Evolutionary conservation across 2,113 vertebrate genomes (phyloP).

Genomic region (Clarias gariepinus): DNA sequence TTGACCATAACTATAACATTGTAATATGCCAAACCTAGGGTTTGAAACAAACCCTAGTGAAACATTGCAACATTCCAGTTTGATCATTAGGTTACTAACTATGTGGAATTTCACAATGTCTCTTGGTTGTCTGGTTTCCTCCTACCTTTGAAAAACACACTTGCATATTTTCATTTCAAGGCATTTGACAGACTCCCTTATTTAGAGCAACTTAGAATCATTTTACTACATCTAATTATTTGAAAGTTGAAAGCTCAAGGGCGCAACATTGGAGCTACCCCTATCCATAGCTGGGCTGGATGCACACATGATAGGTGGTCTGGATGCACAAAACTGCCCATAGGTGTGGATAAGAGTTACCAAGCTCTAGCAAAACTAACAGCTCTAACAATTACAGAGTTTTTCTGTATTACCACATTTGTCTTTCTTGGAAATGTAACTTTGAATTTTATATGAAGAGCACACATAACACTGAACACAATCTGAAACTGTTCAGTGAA

Average conservation of each 20-base stretch:
- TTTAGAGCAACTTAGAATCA: too few relatives aligned
- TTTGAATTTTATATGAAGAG: not conserved
- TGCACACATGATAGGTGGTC: not conserved
- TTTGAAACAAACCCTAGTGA: too few relatives aligned
- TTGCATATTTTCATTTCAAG: not conserved
- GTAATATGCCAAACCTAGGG: too few relatives aligned
- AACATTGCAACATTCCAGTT: not conserved
- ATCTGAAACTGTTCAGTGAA: not conserved
- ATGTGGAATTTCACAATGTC: not conserved
- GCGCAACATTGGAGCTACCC: too few relatives aligned
- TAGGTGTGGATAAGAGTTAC: not conserved
- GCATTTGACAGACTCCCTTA: too few relatives aligned
- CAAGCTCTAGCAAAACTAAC: not conserved
- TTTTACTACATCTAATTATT: too few relatives aligned
- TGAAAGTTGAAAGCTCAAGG: too few relatives aligned
- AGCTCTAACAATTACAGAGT: not conserved
- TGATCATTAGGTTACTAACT: not conserved
- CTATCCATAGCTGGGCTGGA: too few relatives aligned
- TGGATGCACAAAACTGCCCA: not conserved
- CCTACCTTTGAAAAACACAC: not conserved
- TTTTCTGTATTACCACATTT: not conserved
- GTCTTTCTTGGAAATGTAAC: not conserved
- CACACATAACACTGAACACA: not conserved
- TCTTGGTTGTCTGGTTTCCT: not conserved
- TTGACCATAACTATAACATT: not conserved